Base-by-base conservation (phyloP, 2,888 invertebrate species). In the Drosophila kuntzei region DNA sequence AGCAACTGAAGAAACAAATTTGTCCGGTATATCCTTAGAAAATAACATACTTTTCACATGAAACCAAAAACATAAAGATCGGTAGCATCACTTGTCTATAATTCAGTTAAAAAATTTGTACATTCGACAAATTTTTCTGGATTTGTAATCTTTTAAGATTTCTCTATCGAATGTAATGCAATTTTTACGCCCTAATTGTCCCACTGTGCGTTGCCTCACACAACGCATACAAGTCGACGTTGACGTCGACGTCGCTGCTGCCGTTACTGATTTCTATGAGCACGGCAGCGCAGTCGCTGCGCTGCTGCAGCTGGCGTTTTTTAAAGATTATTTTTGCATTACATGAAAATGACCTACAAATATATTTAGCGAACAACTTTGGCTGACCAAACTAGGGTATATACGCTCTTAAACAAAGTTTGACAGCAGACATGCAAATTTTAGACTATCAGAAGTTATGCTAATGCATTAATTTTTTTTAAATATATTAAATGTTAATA, bases 271-370 rank as follows among this genome's bases (percentile, higher is more conserved):
- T 44, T 61, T 67, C 54, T 71, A 67, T 51, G 53, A 62, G 61
- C 51, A 47, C 39, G 34, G 61, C 50, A 25, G n/a, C 34, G 39
- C 9, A 8, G 37, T 8, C 16, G 27, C 27, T 27, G 39, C 16
- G 54, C 34, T 29, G 66, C 25, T 46, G 55, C 29, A 16, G 44
- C n/a, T 58, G 47, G n/a, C 27, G 53, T 18, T 34, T 11, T 22
- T 55, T 41, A 29, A 53, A 39, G 54, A 37, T 32, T 49, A 41
- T 46, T 73, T 75, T 78, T 67, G 71, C 73, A 79, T 84, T 74
- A 64, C 71, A 84, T 81, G 79, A 81, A 84, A 81, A 81, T 81
- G 81, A 81, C 81, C 85, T 84, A 84, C 82, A 81, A 84, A 81
- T 75, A 79, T 76, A 77, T 81, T 71, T 55, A 77, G 65, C 53